phyloP scores from a whole-genome alignment of 2,797 vertebrate species.

The Mallotus villosus region DNA sequence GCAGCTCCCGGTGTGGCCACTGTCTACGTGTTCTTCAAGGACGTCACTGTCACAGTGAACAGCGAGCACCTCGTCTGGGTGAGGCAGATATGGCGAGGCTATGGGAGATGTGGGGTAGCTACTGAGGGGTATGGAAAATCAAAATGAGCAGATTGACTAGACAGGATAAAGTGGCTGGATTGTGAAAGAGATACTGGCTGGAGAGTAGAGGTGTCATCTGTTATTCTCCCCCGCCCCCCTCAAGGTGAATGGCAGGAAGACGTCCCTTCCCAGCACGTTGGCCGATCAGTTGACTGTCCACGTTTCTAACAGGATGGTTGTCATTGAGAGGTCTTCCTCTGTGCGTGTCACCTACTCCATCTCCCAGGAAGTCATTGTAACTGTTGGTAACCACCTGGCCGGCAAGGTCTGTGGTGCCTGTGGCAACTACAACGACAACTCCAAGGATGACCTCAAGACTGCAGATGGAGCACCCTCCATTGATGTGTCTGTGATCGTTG shows the following conservation, averaged over 20 bases:
- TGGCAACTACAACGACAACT: slow-evolving; percentile 75
- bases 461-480: slow-evolving; percentile 51
- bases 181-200: not conserved
- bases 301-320: slow-evolving; percentile 50
- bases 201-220: not conserved
- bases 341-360: slow-evolving; percentile 65
- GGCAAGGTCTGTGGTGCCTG: slow-evolving; percentile 73
- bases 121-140: slow-evolving; percentile 35
- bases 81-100: slow-evolving; percentile 57
- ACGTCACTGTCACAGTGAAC: slow-evolving; percentile 65
- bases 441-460: slow-evolving; percentile 62
- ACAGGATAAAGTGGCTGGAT: not conserved
- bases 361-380: slow-evolving; percentile 62
- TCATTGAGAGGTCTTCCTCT: slow-evolving; percentile 54
- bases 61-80: slow-evolving; percentile 71
- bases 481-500: slow-evolving; percentile 50
- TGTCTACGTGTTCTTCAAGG: slow-evolving; percentile 67
- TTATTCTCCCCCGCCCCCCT: not conserved
- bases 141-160: slow-evolving; percentile 1
- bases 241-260: slow-evolving; percentile 75
- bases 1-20: slow-evolving; percentile 14
- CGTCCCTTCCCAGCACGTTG: slow-evolving; percentile 59
- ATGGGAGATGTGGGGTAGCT: slow-evolving; percentile 55
- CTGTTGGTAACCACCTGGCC: slow-evolving; percentile 45
- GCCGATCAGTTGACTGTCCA: slow-evolving; percentile 45